Base-by-base conservation (phyloP, 2,888 invertebrate species). In the Pelosia muscerda region DNA sequence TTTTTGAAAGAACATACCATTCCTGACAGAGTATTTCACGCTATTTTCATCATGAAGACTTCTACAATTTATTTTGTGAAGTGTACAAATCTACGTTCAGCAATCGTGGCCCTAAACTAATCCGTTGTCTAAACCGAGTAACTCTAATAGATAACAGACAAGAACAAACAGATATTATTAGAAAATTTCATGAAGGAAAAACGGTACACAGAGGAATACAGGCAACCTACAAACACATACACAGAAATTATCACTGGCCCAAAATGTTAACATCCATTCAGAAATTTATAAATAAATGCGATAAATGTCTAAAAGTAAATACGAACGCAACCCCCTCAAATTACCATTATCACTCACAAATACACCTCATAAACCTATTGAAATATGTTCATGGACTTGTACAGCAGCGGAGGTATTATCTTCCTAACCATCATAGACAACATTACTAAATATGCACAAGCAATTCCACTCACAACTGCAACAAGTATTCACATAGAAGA, bases 381-480 rank as follows among this genome's bases (percentile, higher is more conserved):
- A 81, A 69, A 80, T 23, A 59, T 81, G 49, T 79, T 71, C n/a
- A 81, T 82, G 79, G 77, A 80, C 56, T 31, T 75, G 6, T 74
- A 74, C 23, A 66, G 61, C 19, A 75, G 42, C 15, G 71, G 68
- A 22, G 42, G 64, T 1, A 55, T 22, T 10, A 70, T 68, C 6
- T 76, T 76, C 23, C 23, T 56, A 19, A 56, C 57, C 8, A 28
- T 57, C 2, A 57, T 57, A 1, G 82, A 83, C 10, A 81, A 78
- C 10, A 83, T 83, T 31, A 71, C 79, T 0, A 83, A 83, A 71
- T 78, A 75, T 2, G 81, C 81, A 3, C 81, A 81, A 66, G 83
- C 81, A 15, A 63, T 76, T 2, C 76, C 79, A 9, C 49, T 83
- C 0, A 34, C 6, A 0, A 78, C 74, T 9, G 25, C 70, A 23